phyloP scores from a whole-genome alignment of 2,888 invertebrate genomes.

The Lottia gigantea region DNA sequence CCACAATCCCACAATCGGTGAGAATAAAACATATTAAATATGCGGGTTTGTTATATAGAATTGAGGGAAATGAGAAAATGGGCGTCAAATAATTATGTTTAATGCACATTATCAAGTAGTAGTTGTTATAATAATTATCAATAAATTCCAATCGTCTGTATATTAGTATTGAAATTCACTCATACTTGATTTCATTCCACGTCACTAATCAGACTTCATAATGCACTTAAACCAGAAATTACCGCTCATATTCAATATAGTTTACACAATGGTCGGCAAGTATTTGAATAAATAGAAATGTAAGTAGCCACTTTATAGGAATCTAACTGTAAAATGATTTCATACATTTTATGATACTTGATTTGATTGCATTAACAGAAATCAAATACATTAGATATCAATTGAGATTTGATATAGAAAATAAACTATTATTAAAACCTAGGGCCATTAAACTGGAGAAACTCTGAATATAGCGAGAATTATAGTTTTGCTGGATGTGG shows the following conservation, averaged over 20 bases:
- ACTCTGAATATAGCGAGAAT: no score
- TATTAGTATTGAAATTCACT: neutral
- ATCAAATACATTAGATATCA: no score
- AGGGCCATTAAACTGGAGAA: no score
- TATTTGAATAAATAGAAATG: neutral
- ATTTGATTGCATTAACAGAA: neutral
- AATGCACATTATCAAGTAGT: slow-evolving; percentile 8
- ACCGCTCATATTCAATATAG: neutral
- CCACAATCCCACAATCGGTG: neutral
- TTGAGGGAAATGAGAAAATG: slow-evolving; percentile 4
- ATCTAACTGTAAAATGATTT: neutral
- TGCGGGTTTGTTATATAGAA: neutral
- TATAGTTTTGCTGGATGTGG: no score
- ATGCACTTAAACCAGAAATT: neutral
- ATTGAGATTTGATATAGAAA: no score
- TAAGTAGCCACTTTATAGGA: slow-evolving; percentile 6
- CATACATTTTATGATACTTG: neutral
- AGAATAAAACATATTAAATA: neutral
- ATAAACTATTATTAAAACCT: no score
- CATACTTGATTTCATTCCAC: neutral
- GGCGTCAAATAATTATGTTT: neutral
- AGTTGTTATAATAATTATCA: neutral
- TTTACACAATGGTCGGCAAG: slow-evolving; percentile 2
- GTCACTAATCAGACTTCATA: neutral
- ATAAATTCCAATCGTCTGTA: neutral